Conservation (phyloP, 1,140 invertebrate species). For the Drosophila azteca region DNA sequence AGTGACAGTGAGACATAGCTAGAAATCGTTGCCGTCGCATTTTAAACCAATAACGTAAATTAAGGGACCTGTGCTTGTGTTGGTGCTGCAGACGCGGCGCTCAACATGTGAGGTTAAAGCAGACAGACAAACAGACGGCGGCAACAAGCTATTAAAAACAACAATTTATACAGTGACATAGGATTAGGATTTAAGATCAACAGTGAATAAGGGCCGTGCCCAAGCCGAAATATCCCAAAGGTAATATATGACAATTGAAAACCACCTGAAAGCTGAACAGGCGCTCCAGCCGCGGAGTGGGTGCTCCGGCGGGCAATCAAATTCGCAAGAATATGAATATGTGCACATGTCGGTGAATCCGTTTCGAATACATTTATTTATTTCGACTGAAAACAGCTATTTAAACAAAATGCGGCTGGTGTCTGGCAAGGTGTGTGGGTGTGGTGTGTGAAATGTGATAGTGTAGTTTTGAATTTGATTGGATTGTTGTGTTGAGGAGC, state of each 20-base stretch:
- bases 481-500: constrained; percentile 58
- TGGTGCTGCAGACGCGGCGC: constrained; percentile 69
- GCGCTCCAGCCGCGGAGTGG: not conserved
- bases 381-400: constrained; percentile 46
- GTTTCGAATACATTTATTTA: constrained; percentile 11
- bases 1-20: not conserved
- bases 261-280: not conserved
- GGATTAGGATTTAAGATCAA: constrained; percentile 6
- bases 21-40: not conserved
- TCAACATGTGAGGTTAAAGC: constrained; percentile 82
- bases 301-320: constrained; percentile 27
- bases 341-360: not conserved
- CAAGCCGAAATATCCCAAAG: constrained; percentile 24
- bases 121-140: constrained; percentile 63
- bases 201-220: constrained; percentile 8
- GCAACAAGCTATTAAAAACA: constrained; percentile 41
- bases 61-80: constrained; percentile 36
- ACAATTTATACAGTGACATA: constrained; percentile 22
- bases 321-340: constrained; percentile 18
- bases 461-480: constrained; percentile 40
- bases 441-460: constrained; percentile 53
- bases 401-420: constrained; percentile 52
- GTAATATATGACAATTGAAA: constrained; percentile 36
- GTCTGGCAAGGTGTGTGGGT: constrained; percentile 8
- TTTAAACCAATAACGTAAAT: not conserved